Evolutionary conservation across 1,140 invertebrate species (phyloP).

Genomic region (Drosophila sproati): DNA sequence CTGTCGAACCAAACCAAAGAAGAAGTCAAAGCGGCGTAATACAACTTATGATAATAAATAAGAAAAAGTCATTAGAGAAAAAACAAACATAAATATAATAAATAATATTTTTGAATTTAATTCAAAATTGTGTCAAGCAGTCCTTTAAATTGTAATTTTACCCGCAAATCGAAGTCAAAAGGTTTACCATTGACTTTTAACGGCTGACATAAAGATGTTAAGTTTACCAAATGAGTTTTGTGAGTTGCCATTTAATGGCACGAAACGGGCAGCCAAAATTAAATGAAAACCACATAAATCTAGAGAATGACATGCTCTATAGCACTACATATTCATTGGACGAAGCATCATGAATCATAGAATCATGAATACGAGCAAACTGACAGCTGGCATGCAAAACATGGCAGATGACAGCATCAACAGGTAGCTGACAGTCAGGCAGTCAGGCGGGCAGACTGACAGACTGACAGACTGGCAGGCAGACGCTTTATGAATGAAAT

Average conservation of each 20-base stretch:
- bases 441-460: background rate
- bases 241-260: conserved; percentile 8
- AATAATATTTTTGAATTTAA: too few species aligned
- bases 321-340: background rate
- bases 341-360: conserved; percentile 13
- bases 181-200: background rate
- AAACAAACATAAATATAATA: background rate
- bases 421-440: background rate
- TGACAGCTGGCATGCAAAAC: conserved; percentile 34
- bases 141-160: too few species aligned
- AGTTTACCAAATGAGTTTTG: background rate
- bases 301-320: background rate
- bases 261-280: background rate
- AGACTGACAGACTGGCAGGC: background rate
- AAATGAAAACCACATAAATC: background rate
- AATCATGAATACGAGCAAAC: conserved; percentile 6
- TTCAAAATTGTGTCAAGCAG: too few species aligned
- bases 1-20: too few species aligned
- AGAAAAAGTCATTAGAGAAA: too few species aligned
- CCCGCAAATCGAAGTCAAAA: background rate
- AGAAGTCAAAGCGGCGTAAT: too few species aligned
- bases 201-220: background rate
- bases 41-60: too few species aligned
- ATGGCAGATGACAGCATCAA: conserved; percentile 28
- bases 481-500: conserved; percentile 38